Conservation (phyloP, 2,113 vertebrate species). For the Solea senegalensis region DNA sequence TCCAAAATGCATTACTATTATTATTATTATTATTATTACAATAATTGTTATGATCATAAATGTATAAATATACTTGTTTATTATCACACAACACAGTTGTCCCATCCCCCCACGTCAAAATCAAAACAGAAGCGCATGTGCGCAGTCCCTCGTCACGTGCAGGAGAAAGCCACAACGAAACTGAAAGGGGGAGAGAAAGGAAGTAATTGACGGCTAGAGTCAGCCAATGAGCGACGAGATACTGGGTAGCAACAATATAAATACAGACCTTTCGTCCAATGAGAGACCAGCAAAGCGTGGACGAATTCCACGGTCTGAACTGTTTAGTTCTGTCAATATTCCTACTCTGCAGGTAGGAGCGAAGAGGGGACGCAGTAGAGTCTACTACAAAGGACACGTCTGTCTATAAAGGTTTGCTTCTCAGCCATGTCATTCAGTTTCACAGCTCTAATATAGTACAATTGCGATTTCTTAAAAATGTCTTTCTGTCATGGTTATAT, state of each 20-base stretch:
- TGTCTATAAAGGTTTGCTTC: constrained; percentile 49
- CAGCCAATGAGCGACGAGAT: constrained; percentile 67
- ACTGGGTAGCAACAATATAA: constrained; percentile 77
- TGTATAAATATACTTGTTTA: not conserved
- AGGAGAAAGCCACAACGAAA: constrained; percentile 66
- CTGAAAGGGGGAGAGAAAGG: constrained; percentile 16
- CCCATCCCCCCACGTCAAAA: constrained; percentile 57
- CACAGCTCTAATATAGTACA: not conserved
- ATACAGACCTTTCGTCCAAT: constrained; percentile 68
- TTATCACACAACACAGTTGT: not conserved
- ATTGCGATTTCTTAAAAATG: not conserved
- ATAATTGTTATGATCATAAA: not conserved
- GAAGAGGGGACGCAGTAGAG: constrained; percentile 14
- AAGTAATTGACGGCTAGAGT: constrained; percentile 40
- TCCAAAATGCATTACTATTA: no score
- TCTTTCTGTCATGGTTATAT: not conserved
- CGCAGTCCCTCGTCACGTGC: constrained; percentile 76
- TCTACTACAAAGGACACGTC: constrained; percentile 50
- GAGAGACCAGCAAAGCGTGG: constrained; percentile 42
- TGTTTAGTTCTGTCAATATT: constrained; percentile 86
- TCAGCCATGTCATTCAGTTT: not conserved
- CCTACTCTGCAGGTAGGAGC: constrained; percentile 25
- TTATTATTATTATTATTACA: not conserved
- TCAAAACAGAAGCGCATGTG: constrained; percentile 81
- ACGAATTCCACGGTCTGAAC: constrained; percentile 9